phyloP scores from a whole-genome alignment of 2,888 invertebrate species.

The Cetonia aurata region DNA sequence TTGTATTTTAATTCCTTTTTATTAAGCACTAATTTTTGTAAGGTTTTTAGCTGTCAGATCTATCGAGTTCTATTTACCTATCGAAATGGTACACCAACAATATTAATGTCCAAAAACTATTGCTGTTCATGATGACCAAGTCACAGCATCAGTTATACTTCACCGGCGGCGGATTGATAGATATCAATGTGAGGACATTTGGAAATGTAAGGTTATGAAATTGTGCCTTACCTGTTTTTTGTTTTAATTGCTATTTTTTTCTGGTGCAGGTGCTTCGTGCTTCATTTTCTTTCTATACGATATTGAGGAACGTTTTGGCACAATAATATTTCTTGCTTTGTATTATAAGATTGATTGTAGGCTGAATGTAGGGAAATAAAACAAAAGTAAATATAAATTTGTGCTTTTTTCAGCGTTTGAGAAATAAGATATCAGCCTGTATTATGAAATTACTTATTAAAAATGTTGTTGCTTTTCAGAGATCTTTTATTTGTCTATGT shows the following conservation, averaged over 20 bases:
- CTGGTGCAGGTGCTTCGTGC: neutral
- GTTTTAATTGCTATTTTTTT: too few relatives aligned
- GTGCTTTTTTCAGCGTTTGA: too few relatives aligned
- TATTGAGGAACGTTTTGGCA: too few relatives aligned
- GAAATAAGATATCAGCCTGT: too few relatives aligned
- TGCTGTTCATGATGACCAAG: slow-evolving; percentile 1
- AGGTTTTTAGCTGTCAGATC: slow-evolving; percentile 4
- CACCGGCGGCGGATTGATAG: slow-evolving; percentile 3
- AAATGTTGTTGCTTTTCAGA: too few relatives aligned
- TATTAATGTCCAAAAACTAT: neutral
- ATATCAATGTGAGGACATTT: slow-evolving; percentile 15
- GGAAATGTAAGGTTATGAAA: slow-evolving; percentile 3
- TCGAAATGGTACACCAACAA: slow-evolving; percentile 19
- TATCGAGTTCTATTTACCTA: slow-evolving; percentile 11
- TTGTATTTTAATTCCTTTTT: neutral
- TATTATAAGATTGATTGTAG: too few relatives aligned
- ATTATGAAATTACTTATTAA: too few relatives aligned
- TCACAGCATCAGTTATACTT: slow-evolving; percentile 6
- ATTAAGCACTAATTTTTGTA: neutral
- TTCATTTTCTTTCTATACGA: slow-evolving; percentile 8
- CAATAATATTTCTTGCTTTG: neutral
- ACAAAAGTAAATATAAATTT: too few relatives aligned
- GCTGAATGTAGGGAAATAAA: too few relatives aligned
- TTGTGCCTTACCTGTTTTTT: too few relatives aligned
- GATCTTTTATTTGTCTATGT: too few relatives aligned